Evolutionary conservation across 2,888 invertebrate genomes (phyloP).

Genomic region (Caenorhabditis plicata): DNA sequence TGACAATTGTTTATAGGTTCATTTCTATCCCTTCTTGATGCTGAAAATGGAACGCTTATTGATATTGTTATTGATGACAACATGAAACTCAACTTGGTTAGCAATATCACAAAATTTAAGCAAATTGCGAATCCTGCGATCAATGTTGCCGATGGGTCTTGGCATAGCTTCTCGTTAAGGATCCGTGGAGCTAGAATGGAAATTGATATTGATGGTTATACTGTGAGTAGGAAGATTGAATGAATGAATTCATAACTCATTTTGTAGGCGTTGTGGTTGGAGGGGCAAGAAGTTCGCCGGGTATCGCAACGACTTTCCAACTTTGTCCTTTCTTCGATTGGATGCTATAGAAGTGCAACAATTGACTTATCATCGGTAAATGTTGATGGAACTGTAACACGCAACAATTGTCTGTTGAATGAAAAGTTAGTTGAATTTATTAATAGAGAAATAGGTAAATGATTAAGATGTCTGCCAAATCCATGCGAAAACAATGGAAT

Average conservation of each 20-base stretch:
- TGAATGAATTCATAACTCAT: too few species aligned
- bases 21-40: constrained; percentile 49
- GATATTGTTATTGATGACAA: constrained; percentile 42
- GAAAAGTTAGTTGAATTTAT: too few species aligned
- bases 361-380: constrained; percentile 52
- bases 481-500: constrained; percentile 58
- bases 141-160: constrained; percentile 51
- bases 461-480: constrained; percentile 57
- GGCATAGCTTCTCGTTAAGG: constrained; percentile 59
- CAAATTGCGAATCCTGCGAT: constrained; percentile 56
- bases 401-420: constrained; percentile 43
- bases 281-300: constrained; percentile 51
- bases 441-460: too few species aligned
- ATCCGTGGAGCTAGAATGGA: constrained; percentile 60
- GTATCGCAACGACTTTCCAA: constrained; percentile 47
- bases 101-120: constrained; percentile 52
- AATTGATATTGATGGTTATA: constrained; percentile 59
- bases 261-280: constrained; percentile 52
- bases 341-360: constrained; percentile 60
- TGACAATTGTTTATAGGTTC: too few species aligned
- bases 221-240: constrained; percentile 19
- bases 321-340: constrained; percentile 48
- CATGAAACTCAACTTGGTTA: constrained; percentile 36
- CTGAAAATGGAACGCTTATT: constrained; percentile 52
- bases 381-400: constrained; percentile 43